Evolutionary conservation across 53 echinoderm and acorn worm species (phyloP), one percentile per base, ranked within the genome.

Genomic region (Holothuria scabra): DNA sequence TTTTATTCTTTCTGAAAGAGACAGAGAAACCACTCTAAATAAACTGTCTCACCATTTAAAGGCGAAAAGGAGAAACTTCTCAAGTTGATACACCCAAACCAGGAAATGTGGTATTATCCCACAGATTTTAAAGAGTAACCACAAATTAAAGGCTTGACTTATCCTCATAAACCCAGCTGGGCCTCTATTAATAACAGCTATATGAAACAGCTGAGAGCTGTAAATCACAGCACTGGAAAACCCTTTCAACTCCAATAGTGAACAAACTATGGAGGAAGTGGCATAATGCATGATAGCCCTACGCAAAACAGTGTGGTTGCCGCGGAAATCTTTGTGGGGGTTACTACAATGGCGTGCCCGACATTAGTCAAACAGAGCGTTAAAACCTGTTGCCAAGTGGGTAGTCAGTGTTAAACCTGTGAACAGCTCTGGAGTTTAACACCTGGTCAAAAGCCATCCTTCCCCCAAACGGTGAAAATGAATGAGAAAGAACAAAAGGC

Each of bases 181-280:
- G 48, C 48, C 20, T 71, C 46, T 48, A 71, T 38, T 71, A 46
- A 38, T 71, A 71, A 71, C 44, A 71, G 46, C 46, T 71, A 44
- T 33, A 71, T 71, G 8, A 71, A 71, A 71, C 71, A 71, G 71
- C 71, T 71, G 71, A 71, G 46, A 26, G 46, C 71, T 46, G 71
- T 71, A 71, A 71, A 71, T 71, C 71, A 71, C 71, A 41, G 41
- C n/a, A n/a, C n/a, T 41, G 41, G 44, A 71, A 20, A 41, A 2
- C 46, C 35, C 48, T 23, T 31, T 48, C 48, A 48, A 22, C 26
- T 33, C n/a, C n/a, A 19, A 46, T 22, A 71, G 48, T n/a, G 30
- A 71, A 19, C 20, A 44, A 71, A 41, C 44, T 41, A 14, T 71
- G 13, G 35, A 67, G 32, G 67, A 67, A 32, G 13, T 4, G 10